phyloP scores from a whole-genome alignment of 2,113 vertebrate genomes.

The Nothobranchius kuhntae region DNA sequence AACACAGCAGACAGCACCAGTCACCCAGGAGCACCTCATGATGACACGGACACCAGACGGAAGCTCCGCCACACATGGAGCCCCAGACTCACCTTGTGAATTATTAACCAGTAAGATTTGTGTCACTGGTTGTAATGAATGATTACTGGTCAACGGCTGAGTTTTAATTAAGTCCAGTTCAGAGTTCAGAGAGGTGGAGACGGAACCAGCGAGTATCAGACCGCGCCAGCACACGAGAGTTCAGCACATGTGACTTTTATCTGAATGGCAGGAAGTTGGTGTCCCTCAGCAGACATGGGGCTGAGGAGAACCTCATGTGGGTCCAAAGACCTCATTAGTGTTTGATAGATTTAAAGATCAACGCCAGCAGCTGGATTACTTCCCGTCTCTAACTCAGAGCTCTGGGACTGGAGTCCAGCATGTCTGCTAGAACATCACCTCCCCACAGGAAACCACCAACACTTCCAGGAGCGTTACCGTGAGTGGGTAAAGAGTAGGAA shows the following conservation, averaged over 20 bases:
- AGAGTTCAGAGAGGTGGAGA: slow-evolving; percentile 67
- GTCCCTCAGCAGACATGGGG: slow-evolving; percentile 37
- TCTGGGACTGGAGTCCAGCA: too few relatives aligned
- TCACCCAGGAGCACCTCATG: slow-evolving; percentile 32
- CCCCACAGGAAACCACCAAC: too few relatives aligned
- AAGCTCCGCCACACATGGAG: neutral
- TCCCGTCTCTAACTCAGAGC: too few relatives aligned
- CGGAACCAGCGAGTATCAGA: slow-evolving; percentile 60
- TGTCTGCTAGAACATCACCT: too few relatives aligned
- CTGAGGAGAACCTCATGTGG: slow-evolving; percentile 23
- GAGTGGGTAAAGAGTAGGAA: too few relatives aligned
- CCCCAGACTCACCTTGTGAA: slow-evolving; percentile 32
- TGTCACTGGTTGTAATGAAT: slow-evolving; percentile 71
- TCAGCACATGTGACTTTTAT: slow-evolving; percentile 60
- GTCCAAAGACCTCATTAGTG: too few relatives aligned
- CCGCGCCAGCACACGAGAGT: slow-evolving; percentile 42
- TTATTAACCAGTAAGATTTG: slow-evolving; percentile 58
- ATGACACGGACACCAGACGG: neutral
- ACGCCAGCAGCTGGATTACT: too few relatives aligned
- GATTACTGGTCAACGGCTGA: slow-evolving; percentile 66
- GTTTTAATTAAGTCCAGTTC: slow-evolving; percentile 75
- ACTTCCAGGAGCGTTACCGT: too few relatives aligned
- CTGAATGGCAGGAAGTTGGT: slow-evolving; percentile 48
- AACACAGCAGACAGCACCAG: slow-evolving; percentile 50
- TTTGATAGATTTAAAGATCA: too few relatives aligned